Percentiles rank a stretch among this genome's conserved stretches.
These are phyloP conservation scores for Marasmarcha lunaedactyla DNA, from an alignment of 2,888 invertebrate species.

Conservation along the genomic window DNA sequence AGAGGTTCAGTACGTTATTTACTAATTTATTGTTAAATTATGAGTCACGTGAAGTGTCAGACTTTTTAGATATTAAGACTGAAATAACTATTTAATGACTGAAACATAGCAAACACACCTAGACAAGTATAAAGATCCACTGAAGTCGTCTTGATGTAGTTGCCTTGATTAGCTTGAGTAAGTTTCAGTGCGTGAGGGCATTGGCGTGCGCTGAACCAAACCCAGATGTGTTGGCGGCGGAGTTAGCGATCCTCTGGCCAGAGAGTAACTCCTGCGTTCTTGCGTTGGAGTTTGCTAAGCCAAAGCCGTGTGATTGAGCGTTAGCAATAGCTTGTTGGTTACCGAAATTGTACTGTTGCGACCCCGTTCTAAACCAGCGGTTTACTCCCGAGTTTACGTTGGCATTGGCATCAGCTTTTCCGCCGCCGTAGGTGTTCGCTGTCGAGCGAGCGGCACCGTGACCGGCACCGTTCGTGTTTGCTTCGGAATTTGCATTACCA, in stretches of 20 bases:
- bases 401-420: slow-evolving; percentile 28
- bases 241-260: slow-evolving; percentile 36
- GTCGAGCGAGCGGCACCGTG: slow-evolving; percentile 23
- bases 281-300: slow-evolving; percentile 37
- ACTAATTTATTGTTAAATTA: too few relatives aligned
- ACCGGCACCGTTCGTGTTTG: slow-evolving; percentile 22
- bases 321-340: slow-evolving; percentile 30
- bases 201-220: slow-evolving; percentile 40
- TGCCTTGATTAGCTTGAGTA: slow-evolving; percentile 24
- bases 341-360: slow-evolving; percentile 17
- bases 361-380: slow-evolving; percentile 16
- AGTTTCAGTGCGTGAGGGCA: slow-evolving; percentile 31
- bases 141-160: slow-evolving; percentile 56
- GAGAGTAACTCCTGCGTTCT: slow-evolving; percentile 32
- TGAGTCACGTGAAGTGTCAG: too few relatives aligned
- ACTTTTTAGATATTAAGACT: background rate
- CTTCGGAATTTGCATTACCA: slow-evolving; percentile 20
- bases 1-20: too few relatives aligned
- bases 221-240: slow-evolving; percentile 33
- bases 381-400: slow-evolving; percentile 7
- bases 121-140: slow-evolving; percentile 43
- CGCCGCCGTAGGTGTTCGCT: slow-evolving; percentile 24
- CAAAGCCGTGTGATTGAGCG: slow-evolving; percentile 33
- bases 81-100: too few relatives aligned
- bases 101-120: slow-evolving; percentile 35